Evolutionary conservation across 2,113 vertebrate species (phyloP).

Genomic region (Notothenia rossii): DNA sequence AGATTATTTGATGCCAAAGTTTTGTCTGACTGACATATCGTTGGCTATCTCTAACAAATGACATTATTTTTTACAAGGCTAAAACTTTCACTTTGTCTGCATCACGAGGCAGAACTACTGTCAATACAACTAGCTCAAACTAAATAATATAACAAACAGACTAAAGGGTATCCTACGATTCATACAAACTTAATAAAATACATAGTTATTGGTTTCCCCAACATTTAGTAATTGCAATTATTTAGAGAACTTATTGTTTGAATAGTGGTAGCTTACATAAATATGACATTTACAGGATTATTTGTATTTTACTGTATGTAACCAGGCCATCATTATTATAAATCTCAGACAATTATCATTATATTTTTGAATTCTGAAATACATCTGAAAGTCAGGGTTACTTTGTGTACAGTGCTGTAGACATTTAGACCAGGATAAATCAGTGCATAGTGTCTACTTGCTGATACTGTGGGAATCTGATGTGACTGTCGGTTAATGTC

Average conservation of each 20-base stretch:
- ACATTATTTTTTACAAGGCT: not conserved
- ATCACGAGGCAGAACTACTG: not conserved
- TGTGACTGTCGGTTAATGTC: not conserved
- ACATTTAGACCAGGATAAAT: not conserved
- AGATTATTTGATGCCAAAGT: no score
- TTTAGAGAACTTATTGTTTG: no score
- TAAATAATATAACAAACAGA: not conserved
- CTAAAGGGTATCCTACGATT: no score
- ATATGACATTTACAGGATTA: not conserved
- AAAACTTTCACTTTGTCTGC: not conserved
- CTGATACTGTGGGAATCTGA: constrained; percentile 10
- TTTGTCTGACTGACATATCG: not conserved
- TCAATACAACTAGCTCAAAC: not conserved
- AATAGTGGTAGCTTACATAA: not conserved
- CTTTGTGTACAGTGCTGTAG: not conserved
- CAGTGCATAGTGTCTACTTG: not conserved
- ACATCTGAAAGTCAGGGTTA: not conserved
- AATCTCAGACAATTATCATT: not conserved
- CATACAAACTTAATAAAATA: no score
- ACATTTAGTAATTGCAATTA: not conserved
- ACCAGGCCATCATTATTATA: not conserved
- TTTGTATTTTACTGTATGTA: not conserved
- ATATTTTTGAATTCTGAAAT: not conserved
- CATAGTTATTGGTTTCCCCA: no score
- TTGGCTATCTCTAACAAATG: not conserved